Conservation (phyloP, 1,140 invertebrate species). For the Aculops lycopersici region DNA sequence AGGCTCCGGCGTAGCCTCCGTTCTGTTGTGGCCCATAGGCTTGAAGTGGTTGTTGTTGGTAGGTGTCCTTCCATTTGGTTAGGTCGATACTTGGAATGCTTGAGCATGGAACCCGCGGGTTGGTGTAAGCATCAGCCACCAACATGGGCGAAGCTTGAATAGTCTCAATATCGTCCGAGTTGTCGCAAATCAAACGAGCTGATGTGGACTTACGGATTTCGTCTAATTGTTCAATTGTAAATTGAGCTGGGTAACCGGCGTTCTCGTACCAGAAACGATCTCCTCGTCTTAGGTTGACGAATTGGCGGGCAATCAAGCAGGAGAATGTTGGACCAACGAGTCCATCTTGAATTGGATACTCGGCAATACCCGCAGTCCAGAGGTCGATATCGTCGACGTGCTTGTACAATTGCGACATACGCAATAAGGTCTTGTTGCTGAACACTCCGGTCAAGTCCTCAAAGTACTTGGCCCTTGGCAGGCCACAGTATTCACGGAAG, state of each 20-base stretch:
- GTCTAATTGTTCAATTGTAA: constrained; percentile 28
- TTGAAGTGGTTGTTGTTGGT: too few relatives aligned
- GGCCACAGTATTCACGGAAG: constrained; percentile 36
- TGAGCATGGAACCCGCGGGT: constrained; percentile 5
- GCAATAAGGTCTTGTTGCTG: constrained; percentile 11
- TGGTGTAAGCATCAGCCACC: constrained; percentile 5
- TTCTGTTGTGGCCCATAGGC: too few relatives aligned
- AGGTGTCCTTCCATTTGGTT: background rate
- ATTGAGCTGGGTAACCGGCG: constrained; percentile 20
- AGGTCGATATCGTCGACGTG: constrained; percentile 13
- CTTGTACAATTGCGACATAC: constrained; percentile 10
- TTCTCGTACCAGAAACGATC: constrained; percentile 91
- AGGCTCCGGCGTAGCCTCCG: too few relatives aligned
- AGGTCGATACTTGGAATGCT: constrained; percentile 5
- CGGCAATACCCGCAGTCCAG: constrained; percentile 15
- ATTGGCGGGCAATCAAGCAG: constrained; percentile 82
- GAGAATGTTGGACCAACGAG: constrained; percentile 26
- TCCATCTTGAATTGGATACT: constrained; percentile 11
- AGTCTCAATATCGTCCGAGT: constrained; percentile 22
- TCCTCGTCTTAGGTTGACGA: constrained; percentile 52
- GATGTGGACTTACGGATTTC: constrained; percentile 22
- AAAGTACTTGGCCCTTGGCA: constrained; percentile 15
- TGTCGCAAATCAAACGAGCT: constrained; percentile 23
- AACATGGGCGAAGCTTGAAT: constrained; percentile 18
- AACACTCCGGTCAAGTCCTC: constrained; percentile 12